phyloP scores from a whole-genome alignment of 1,140 invertebrate species.

The Zaprionus nigranus region DNA sequence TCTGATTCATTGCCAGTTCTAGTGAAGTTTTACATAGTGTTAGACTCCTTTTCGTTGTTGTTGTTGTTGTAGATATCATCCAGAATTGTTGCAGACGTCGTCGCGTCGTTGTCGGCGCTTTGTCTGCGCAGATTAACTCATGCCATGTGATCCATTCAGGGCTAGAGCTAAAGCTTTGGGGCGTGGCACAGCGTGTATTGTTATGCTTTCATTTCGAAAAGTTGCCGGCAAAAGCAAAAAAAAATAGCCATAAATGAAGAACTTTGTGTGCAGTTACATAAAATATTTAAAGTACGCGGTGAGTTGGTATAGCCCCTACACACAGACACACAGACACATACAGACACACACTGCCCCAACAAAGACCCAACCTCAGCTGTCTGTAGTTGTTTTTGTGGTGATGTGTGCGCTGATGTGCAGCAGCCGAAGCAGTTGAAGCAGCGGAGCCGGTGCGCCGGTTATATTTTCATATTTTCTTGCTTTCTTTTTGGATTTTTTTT shows the following conservation, averaged over 20 bases:
- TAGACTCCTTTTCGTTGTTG: constrained; percentile 34
- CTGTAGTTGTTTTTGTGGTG: constrained; percentile 38
- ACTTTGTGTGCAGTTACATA: constrained; percentile 68
- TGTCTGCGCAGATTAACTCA: constrained; percentile 73
- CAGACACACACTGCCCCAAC: constrained; percentile 25
- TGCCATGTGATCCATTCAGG: constrained; percentile 66
- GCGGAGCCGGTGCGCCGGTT: constrained; percentile 55
- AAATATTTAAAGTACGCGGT: constrained; percentile 72
- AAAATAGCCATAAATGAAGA: constrained; percentile 52
- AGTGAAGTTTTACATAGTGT: constrained; percentile 66
- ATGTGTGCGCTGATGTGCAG: constrained; percentile 47
- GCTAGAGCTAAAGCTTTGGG: constrained; percentile 35
- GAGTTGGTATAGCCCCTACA: constrained; percentile 41
- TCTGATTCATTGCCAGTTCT: constrained; percentile 75
- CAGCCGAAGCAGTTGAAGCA: constrained; percentile 38
- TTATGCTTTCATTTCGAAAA: constrained; percentile 68
- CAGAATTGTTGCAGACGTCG: constrained; percentile 66
- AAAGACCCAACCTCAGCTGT: constrained; percentile 4
- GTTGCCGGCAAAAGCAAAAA: constrained; percentile 53
- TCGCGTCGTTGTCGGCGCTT: constrained; percentile 67
- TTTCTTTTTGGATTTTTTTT: constrained; percentile 21
- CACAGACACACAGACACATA: constrained; percentile 37
- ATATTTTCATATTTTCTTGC: constrained; percentile 44
- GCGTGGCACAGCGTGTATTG: constrained; percentile 36
- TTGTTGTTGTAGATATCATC: constrained; percentile 55